Base-by-base conservation (phyloP, 2,797 vertebrate species). In the Mionectes olivaceus region DNA sequence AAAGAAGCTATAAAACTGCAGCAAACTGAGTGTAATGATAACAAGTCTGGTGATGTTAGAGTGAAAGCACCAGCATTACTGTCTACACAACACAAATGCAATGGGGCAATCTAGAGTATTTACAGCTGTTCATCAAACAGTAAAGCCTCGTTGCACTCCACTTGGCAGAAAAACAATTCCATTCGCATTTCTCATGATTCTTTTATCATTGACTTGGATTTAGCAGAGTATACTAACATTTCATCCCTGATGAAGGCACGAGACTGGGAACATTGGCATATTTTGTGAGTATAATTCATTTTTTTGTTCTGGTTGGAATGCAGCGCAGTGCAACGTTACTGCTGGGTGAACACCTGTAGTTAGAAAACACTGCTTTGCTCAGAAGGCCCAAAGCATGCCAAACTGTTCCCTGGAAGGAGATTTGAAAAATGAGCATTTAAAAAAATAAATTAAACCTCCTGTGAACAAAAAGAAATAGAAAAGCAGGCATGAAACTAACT, bases 281-380 rank as follows among this genome's bases (percentile, higher is more conserved):
- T 93, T 96, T 91, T 96, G 94, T 89, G 75, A 93, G 87, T 94
- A 90, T 83, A 95, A 95, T 93, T 90, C 30, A 22, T 67, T 96
- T 89, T 94, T 95, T 86, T 94, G 92, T 95, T 95, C 93, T 84
- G 74, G 77, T 84, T 96, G 95, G 80, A 93, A 93, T 44, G 74
- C 52, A 83, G 68, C 3, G 0, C 52, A 39, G 63, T 67, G 52
- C 83, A 65, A 77, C 0, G 23, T 87, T 94, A 94, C 85, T 95
- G 96, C 87, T 96, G 91, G 80, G 52, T 96, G 96, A 96, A 90
- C 87, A 94, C 77, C 93, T 96, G 94, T 91, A 95, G 87, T 85
- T 49, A 92, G 89, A 85, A 91, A 95, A 88, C 85, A 92, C 69
- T n/a, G 59, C 55, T 90, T 94, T 94, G 70, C 85, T 67, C 63